Percentiles rank a stretch among this genome's conserved stretches.
phyloP scores from a whole-genome alignment of 2,797 vertebrate species.

The Argya squamiceps region DNA sequence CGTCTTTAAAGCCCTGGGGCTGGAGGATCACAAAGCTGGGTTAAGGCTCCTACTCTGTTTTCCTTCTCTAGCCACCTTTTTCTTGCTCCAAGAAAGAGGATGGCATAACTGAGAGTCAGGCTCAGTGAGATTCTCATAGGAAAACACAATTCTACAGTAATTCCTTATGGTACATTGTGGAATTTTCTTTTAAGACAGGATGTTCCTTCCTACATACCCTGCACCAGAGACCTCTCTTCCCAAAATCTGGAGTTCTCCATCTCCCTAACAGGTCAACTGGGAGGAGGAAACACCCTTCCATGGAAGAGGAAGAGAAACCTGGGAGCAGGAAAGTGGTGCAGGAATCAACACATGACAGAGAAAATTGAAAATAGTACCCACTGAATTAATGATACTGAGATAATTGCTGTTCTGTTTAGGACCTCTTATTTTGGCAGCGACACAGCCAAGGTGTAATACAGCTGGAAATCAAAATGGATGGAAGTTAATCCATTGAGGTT shows the following conservation, averaged over 20 bases:
- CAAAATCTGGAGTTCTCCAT: background rate
- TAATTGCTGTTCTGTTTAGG: background rate
- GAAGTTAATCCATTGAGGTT: background rate
- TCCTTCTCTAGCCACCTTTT: background rate
- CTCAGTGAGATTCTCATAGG: background rate
- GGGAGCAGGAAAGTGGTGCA: background rate
- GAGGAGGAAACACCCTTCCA: fast-evolving
- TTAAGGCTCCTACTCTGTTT: constrained; percentile 5
- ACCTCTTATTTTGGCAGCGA: background rate
- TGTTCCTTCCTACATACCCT: background rate
- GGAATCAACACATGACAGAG: background rate
- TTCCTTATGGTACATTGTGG: background rate
- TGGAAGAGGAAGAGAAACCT: background rate
- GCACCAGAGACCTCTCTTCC: background rate
- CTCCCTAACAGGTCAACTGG: background rate
- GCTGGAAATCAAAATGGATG: background rate
- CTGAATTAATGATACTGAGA: background rate
- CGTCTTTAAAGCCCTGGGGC: background rate
- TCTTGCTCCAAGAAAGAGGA: background rate
- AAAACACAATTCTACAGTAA: background rate
- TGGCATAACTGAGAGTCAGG: background rate
- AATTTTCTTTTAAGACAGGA: background rate
- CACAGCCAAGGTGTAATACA: background rate
- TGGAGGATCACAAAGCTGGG: background rate
- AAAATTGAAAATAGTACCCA: background rate